phyloP scores from a whole-genome alignment of 2,888 invertebrate genomes.

The Pharmacophagus antenor region DNA sequence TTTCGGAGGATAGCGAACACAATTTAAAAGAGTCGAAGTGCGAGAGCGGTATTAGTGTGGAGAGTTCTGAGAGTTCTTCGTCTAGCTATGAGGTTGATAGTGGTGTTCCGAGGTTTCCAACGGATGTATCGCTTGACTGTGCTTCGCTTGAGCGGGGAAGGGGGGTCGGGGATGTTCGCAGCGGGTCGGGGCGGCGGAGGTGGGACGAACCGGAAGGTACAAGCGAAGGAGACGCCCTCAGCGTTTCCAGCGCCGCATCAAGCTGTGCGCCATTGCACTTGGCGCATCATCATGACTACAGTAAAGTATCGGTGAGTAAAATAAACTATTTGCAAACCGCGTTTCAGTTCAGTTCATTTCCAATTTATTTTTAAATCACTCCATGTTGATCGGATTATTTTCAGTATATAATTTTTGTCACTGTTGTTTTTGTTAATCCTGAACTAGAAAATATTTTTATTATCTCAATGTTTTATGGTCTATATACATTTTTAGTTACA shows the following conservation, averaged over 20 bases:
- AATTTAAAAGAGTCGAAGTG: conserved; percentile 54
- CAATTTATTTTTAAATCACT: background rate
- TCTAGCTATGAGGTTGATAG: conserved; percentile 66
- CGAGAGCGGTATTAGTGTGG: conserved; percentile 68
- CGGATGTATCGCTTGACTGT: conserved; percentile 62
- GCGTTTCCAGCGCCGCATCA: conserved; percentile 73
- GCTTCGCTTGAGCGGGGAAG: conserved; percentile 78
- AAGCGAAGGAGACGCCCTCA: conserved; percentile 73
- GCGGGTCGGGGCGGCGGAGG: conserved; percentile 75
- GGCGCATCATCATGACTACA: conserved; percentile 69
- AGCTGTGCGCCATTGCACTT: conserved; percentile 72
- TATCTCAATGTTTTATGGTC: background rate
- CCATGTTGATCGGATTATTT: conserved; percentile 15
- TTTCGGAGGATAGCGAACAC: conserved; percentile 50
- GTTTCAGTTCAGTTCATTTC: background rate
- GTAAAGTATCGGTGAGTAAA: conserved; percentile 73
- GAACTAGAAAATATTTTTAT: background rate
- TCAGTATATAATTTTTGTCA: background rate
- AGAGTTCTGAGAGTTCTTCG: conserved; percentile 61
- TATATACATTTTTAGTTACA: too few relatives aligned
- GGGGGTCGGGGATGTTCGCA: conserved; percentile 74
- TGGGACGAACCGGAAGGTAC: conserved; percentile 73
- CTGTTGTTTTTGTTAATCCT: too few relatives aligned
- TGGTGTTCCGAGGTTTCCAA: conserved; percentile 65
- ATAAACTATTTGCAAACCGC: background rate